Evolutionary conservation across 2,113 vertebrate genomes (phyloP), one percentile per base, ranked within the genome.

Genomic region (Manacus vitellinus): DNA sequence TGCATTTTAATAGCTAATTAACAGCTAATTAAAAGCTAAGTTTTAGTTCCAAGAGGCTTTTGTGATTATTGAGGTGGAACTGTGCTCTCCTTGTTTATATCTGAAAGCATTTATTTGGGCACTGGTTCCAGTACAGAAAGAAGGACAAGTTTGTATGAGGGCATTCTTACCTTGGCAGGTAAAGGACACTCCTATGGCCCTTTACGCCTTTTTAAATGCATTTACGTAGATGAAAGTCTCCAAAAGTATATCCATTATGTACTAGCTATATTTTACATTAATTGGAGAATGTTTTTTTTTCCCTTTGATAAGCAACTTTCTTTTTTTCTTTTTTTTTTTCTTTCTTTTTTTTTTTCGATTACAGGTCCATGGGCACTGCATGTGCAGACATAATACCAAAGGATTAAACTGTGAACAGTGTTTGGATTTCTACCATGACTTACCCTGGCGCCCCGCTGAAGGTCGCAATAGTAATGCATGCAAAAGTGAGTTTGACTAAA

Each of bases 381-480:
- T 99, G 98, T 99, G 99, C 93, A 99, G 99, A 85, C 99, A 99
- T 97, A 99, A 99, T 95, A 99, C 99, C 9, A 99, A 98, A 97
- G 99, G 99, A 59, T 97, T 99, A 85, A 99, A 99, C 97, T 99
- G 99, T 96, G 99, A 99, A 54, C 97, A 96, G 91, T 99, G 99
- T 96, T 97, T 99, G 98, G 99, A 99, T 78, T 99, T 99, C 96
- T 98, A 99, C 96, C 99, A 99, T 4, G 99, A 99, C 63, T 96
- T 99, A 62, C 99, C 99, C 12, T 99, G 99, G 99, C 98, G 98
- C 96, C 99, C 99, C 0, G 99, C 99, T 2, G 99, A 99, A 97
- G 99, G 99, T 41, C 99, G 99, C 71, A 99, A 99, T 84, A 99
- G 99, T 89, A 99, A 99, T 0, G 99, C 99, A 35, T 99, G 99